Evolutionary conservation across 2,797 vertebrate species (phyloP), one percentile per base, ranked within the genome.

Genomic region (Smutsia temminckii): DNA sequence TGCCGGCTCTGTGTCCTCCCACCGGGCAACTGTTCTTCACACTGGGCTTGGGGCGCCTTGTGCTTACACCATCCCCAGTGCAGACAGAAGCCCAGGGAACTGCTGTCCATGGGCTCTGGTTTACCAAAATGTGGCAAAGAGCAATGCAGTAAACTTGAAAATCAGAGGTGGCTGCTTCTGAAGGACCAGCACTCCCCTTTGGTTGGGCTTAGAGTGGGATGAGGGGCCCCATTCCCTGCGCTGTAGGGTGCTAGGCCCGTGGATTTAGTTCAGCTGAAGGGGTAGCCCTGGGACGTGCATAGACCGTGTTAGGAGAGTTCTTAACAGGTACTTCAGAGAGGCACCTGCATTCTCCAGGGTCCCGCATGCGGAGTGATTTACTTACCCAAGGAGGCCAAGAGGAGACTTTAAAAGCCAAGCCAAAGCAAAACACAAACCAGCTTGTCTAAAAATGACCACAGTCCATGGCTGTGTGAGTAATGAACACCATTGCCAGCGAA

Each of bases 261-360:
- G 8, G 34, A 0, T 10, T 66, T 40, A 5, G 37, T 53, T n/a
- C 53, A 32, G 14, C 8, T 0, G 2, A 27, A 80, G 46, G n/a
- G 21, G 69, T 0, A 8, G 3, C 3, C 2, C 4, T 3, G 6
- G n/a, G 53, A 49, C 10, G 23, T 9, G 1, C 5, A 1, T 1
- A 21, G 51, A 29, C 18, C 0, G 0, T 2, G 27, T 3, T 2
- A n/a, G 8, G 34, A 27, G 40, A 11, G n/a, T 4, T 27, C 29
- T 57, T 13, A 2, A 1, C 9, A 9, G 20, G 27, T 17, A 11
- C 20, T 0, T 0, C 18, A 42, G 66, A 37, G 0, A 21, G 5
- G 2, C 23, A 46, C 6, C 2, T 0, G 13, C 20, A 10, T 9
- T 11, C 51, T 27, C 3, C 1, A 46, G 49, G 27, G 23, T 8